Conservation (phyloP, 2,113 vertebrate genomes). For the Noctilio leporinus region DNA sequence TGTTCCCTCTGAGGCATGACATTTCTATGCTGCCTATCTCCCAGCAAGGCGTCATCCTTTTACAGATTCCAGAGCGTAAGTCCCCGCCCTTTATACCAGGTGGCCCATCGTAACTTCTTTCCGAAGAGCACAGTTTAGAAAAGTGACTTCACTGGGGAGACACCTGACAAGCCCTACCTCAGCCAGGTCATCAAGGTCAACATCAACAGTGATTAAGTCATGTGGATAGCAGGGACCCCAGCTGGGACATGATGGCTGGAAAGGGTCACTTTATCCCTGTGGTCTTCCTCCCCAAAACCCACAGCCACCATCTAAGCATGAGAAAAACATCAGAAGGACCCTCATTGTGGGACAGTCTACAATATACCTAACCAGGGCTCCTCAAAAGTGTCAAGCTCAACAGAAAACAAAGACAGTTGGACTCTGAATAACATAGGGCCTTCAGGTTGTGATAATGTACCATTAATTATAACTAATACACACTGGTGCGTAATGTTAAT, state of each 20-base stretch:
- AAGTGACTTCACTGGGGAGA: neutral
- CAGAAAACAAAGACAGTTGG: neutral
- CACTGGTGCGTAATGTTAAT: neutral
- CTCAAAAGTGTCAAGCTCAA: neutral
- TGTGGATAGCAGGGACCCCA: neutral
- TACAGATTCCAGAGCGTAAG: neutral
- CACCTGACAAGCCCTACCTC: neutral
- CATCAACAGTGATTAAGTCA: neutral
- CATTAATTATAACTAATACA: neutral
- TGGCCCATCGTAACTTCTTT: neutral
- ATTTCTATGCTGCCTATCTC: neutral
- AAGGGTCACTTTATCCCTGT: neutral
- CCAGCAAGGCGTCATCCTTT: neutral
- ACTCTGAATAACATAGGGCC: neutral
- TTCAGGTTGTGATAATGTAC: neutral
- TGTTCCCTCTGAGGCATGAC: fast-evolving
- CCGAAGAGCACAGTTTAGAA: neutral
- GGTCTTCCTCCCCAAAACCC: neutral
- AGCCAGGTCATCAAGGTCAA: neutral
- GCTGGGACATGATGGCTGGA: neutral
- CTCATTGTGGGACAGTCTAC: neutral
- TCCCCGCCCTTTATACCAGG: neutral
- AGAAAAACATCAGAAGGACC: neutral
- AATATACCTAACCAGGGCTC: neutral
- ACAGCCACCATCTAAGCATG: neutral